Base-by-base conservation (phyloP, 2,113 vertebrate species). In the Bufo gargarizans region DNA sequence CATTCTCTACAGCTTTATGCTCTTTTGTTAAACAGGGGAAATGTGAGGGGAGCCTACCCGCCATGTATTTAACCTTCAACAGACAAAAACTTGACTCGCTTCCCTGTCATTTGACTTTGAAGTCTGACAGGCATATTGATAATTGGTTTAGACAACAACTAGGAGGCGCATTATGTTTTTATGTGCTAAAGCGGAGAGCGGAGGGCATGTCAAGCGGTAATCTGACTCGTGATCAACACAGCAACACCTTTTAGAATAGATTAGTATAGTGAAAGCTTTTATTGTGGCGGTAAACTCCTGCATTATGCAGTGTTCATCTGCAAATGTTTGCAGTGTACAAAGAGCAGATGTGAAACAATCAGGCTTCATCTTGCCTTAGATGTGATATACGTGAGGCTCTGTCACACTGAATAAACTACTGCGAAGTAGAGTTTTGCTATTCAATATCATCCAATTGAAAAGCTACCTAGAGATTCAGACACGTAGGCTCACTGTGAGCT, bases 101-200 rank as follows among this genome's bases (percentile, higher is more conserved):
- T 93, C 90, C 93, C 93, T 92, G 93, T 93, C 91, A 92, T 91
- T 89, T 92, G 89, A 91, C 92, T 95, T 94, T 92, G 63, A 88
- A 94, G 92, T 90, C 93, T 92, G 94, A 93, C 93, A 94, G 93
- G 93, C 92, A 93, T 83, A 84, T 91, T 90, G 90, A 90, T 95
- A 95, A 96, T 94, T 95, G 92, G 92, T 93, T 87, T 3, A 94
- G 94, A 94, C 95, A 95, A 94, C 92, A 96, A 91, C 92, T 94
- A 93, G 93, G 92, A 94, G 93, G 91, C 92, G 91, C 76, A 93
- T 93, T 90, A 92, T 91, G 95, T 89, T 94, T 93, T 94, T 85
- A 86, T 93, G 93, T 94, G 93, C 72, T 81, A 89, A 93, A 90
- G 91, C 91, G 91, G 77, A 92, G 93, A 94, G 94, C 92, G 91